A percentile compares a stretch with the other conserved stretches of the same genome.
Evolutionary conservation across 2,888 invertebrate genomes (phyloP).

Genomic region (Philereme transversata): DNA sequence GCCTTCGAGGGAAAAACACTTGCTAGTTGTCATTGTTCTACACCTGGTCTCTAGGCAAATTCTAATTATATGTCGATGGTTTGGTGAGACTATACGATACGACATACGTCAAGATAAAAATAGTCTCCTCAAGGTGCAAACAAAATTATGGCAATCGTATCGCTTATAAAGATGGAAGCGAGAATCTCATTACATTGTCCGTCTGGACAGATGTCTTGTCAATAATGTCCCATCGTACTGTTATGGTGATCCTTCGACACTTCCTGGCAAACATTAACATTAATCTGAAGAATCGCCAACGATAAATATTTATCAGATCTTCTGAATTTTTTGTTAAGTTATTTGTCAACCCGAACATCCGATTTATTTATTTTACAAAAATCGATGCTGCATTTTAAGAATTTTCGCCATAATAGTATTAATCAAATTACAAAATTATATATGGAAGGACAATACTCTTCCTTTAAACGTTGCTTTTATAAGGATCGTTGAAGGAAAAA

Average conservation of each 20-base stretch:
- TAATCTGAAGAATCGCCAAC: constrained; percentile 31
- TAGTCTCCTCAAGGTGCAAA: constrained; percentile 23
- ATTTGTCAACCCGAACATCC: constrained; percentile 27
- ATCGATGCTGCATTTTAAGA: constrained; percentile 22
- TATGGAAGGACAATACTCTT: constrained; percentile 41
- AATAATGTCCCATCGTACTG: constrained; percentile 24
- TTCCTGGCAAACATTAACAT: constrained; percentile 33
- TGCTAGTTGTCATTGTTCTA: constrained; percentile 3
- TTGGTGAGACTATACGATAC: constrained; percentile 2
- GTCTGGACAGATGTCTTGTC: constrained; percentile 19
- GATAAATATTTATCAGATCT: constrained; percentile 40
- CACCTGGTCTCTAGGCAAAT: constrained; percentile 9
- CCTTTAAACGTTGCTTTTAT: constrained; percentile 53
- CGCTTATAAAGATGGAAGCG: constrained; percentile 7
- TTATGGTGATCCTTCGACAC: constrained; percentile 29
- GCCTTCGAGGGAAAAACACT: not conserved
- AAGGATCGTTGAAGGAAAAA: constrained; percentile 54
- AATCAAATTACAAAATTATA: constrained; percentile 47
- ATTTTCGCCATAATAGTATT: constrained; percentile 35
- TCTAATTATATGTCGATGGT: constrained; percentile 14
- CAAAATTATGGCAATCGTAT: constrained; percentile 11
- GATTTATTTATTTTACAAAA: constrained; percentile 9
- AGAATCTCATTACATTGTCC: constrained; percentile 12
- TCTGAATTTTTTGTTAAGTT: constrained; percentile 20
- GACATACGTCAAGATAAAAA: constrained; percentile 15